These are phyloP conservation scores for Byasa hedistus DNA, from an alignment of 2,888 invertebrate species.

Conservation along the genomic window DNA sequence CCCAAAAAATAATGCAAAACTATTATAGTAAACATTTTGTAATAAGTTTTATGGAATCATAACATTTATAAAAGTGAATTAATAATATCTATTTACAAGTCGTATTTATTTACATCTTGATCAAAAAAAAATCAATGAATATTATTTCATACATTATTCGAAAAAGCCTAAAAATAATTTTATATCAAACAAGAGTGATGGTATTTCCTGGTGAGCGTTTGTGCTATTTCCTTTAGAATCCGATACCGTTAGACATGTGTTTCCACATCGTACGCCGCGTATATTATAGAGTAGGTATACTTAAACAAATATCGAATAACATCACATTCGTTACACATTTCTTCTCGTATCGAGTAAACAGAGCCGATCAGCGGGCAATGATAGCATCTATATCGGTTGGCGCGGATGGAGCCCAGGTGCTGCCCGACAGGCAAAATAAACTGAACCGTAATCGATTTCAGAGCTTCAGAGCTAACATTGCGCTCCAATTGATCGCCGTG, in stretches of 20 bases:
- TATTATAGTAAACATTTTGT: background rate
- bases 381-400: constrained; percentile 71
- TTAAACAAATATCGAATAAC: constrained; percentile 38
- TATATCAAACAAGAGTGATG: background rate
- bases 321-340: constrained; percentile 47
- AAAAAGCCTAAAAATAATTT: background rate
- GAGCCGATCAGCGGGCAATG: constrained; percentile 45
- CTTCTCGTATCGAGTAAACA: constrained; percentile 55
- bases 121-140: background rate
- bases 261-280: constrained; percentile 9
- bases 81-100: background rate
- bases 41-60: background rate
- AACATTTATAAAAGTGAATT: background rate
- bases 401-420: constrained; percentile 67
- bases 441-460: constrained; percentile 70
- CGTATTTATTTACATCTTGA: background rate
- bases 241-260: constrained; percentile 15
- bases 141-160: background rate
- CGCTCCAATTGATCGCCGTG: constrained; percentile 43
- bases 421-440: constrained; percentile 74
- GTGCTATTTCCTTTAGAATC: constrained; percentile 7
- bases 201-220: background rate
- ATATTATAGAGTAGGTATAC: constrained; percentile 23
- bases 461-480: constrained; percentile 63
- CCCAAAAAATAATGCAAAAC: no score